Evolutionary conservation across 2,888 invertebrate genomes (phyloP).

Genomic region (Smittia aterrima): DNA sequence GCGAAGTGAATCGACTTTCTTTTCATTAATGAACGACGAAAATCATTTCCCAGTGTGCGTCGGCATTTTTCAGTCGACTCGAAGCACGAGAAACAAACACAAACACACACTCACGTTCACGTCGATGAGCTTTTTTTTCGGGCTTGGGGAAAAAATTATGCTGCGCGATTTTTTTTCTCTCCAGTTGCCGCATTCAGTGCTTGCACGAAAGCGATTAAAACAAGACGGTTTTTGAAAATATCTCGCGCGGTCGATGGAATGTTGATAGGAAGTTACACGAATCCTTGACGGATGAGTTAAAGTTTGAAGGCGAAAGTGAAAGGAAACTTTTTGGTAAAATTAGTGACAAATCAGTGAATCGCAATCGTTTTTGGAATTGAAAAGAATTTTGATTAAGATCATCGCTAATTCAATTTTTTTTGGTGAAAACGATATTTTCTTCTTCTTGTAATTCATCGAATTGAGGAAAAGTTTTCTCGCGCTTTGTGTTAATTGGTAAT

Average conservation of each 20-base stretch:
- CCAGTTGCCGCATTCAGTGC: slow-evolving; percentile 29
- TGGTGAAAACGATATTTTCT: slow-evolving; percentile 12
- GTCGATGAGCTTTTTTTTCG: slow-evolving; percentile 33
- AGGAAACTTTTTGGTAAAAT: slow-evolving; percentile 9
- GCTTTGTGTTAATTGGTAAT: slow-evolving; percentile 36
- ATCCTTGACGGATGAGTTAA: neutral
- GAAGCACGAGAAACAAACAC: slow-evolving; percentile 1
- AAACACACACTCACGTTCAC: slow-evolving; percentile 3
- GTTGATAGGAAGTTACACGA: neutral
- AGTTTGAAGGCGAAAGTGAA: slow-evolving; percentile 4
- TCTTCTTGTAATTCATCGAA: neutral
- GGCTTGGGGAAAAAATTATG: slow-evolving; percentile 22
- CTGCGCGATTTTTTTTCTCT: slow-evolving; percentile 36
- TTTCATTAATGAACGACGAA: slow-evolving; percentile 13
- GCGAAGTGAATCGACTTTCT: slow-evolving; percentile 12
- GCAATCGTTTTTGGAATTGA: neutral
- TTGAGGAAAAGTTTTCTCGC: slow-evolving; percentile 26
- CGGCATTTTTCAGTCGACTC: slow-evolving; percentile 12
- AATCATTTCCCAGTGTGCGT: neutral
- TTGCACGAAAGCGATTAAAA: slow-evolving; percentile 36
- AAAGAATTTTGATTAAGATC: neutral
- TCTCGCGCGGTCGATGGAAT: neutral
- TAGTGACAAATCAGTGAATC: neutral
- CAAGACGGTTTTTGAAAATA: slow-evolving; percentile 26
- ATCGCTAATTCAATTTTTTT: neutral